Base-by-base conservation (phyloP, 2,113 vertebrate species). In the Podarcis muralis region DNA sequence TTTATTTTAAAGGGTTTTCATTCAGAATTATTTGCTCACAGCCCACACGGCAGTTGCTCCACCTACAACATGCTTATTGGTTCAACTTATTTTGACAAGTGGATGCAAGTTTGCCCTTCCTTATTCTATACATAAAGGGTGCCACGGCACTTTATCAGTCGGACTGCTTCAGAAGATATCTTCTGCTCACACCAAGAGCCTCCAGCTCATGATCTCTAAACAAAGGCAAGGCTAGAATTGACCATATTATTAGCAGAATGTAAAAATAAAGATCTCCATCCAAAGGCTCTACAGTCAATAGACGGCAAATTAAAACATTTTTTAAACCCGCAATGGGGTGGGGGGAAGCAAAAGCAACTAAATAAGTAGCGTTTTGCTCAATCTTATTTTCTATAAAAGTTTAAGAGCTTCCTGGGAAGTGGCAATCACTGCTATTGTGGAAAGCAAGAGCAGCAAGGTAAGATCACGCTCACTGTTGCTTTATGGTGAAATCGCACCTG, bases 41-140 rank as follows among this genome's bases (percentile, higher is more conserved):
- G 76, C 90, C 95, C 96, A 90, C 93, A 90, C 96, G 91, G 95
- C 82, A 75, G 83, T 90, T 94, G 98, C 98, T 97, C 98, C 98
- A 86, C 98, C 88, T 94, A 83, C 40, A 65, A 62, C 30, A 59
- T 2, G 90, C 94, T 87, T 88, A 98, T 98, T 98, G 98, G 98
- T 94, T 94, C 91, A 0, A 30, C 87, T 84, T 84, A 77, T 90
- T 93, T 83, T 97, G 96, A 90, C 93, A 93, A 91, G 27, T 43
- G 92, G 91, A 30, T 87, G 65, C 91, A 1, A 77, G 23, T 84
- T 90, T 12, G 94, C 92, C 85, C 77, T 0, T 66, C 32, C 72
- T 87, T 86, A 88, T 78, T 84, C 16, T 71, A 81, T 75, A 65
- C 88, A 84, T 4, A 76, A 85, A n/a, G 23, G 77, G 1, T 68